Evolutionary conservation across 2,888 invertebrate species (phyloP).

Genomic region (Caenorhabditis plicata): DNA sequence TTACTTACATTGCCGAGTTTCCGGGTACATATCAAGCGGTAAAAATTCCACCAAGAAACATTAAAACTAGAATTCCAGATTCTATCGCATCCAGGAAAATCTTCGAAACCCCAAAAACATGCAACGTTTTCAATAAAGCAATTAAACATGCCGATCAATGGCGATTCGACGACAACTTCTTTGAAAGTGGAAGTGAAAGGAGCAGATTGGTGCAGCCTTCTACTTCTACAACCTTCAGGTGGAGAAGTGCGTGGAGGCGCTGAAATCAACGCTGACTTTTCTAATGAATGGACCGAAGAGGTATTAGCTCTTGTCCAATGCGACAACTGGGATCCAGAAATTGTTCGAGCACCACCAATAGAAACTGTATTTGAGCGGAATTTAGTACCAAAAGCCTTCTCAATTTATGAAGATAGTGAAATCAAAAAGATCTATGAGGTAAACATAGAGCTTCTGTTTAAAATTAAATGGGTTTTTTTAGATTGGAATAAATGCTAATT

Average conservation of each 20-base stretch:
- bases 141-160: slow-evolving; percentile 17
- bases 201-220: slow-evolving; percentile 14
- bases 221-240: slow-evolving; percentile 16
- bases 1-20: slow-evolving; percentile 20
- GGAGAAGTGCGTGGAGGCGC: neutral
- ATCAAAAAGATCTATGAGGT: slow-evolving; percentile 17
- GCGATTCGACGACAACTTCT: slow-evolving; percentile 14
- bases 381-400: slow-evolving; percentile 5
- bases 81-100: too few species aligned
- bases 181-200: slow-evolving; percentile 13
- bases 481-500: neutral
- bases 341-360: slow-evolving; percentile 21
- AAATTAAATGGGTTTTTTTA: too few species aligned
- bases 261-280: slow-evolving; percentile 11
- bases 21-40: slow-evolving; percentile 19
- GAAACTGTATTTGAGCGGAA: neutral
- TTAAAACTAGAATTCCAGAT: too few species aligned
- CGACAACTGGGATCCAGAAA: slow-evolving; percentile 11
- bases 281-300: slow-evolving; percentile 19
- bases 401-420: slow-evolving; percentile 3
- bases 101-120: slow-evolving; percentile 5
- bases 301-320: slow-evolving; percentile 27
- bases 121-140: slow-evolving; percentile 18
- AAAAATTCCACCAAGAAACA: slow-evolving; percentile 12
- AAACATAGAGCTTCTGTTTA: neutral